These are phyloP conservation scores for Acrocephalus scirpaceus DNA, from an alignment of 2,797 vertebrate species.

Conservation along the genomic window DNA sequence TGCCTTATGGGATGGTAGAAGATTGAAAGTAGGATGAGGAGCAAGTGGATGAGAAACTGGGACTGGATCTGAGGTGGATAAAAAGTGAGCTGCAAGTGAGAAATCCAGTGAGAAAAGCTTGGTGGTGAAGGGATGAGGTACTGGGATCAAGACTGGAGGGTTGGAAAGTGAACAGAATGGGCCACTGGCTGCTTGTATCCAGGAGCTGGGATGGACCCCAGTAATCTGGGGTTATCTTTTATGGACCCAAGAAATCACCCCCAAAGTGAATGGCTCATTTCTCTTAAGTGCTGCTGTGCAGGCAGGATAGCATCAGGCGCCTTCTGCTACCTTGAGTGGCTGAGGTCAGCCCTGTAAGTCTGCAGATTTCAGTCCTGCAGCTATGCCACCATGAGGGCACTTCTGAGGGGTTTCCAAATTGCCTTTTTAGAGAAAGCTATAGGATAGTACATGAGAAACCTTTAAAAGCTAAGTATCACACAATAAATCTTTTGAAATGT, in stretches of 20 bases:
- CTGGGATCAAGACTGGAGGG: not conserved
- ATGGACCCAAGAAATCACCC: not conserved
- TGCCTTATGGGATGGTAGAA: not conserved
- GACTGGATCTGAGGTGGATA: not conserved
- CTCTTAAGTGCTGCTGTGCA: not conserved
- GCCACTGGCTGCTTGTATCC: not conserved
- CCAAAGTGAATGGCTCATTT: not conserved
- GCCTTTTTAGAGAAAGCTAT: not conserved
- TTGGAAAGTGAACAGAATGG: not conserved
- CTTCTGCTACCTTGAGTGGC: not conserved
- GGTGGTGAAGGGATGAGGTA: not conserved
- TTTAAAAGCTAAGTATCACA: not conserved
- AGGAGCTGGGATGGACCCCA: not conserved
- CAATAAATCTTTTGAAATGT: not conserved
- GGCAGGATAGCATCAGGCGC: not conserved
- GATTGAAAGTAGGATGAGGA: not conserved
- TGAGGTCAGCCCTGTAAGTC: not conserved
- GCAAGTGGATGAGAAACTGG: not conserved
- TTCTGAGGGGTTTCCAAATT: not conserved
- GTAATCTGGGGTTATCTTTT: not conserved
- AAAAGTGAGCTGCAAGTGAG: not conserved
- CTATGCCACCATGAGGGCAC: not conserved
- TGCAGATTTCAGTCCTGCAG: not conserved
- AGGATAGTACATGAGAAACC: not conserved
- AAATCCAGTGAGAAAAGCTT: not conserved